Percentiles rank a stretch among this genome's conserved stretches.
These are phyloP conservation scores for Diplolepis rosae DNA, from an alignment of 2,888 invertebrate species.

Conservation along the genomic window DNA sequence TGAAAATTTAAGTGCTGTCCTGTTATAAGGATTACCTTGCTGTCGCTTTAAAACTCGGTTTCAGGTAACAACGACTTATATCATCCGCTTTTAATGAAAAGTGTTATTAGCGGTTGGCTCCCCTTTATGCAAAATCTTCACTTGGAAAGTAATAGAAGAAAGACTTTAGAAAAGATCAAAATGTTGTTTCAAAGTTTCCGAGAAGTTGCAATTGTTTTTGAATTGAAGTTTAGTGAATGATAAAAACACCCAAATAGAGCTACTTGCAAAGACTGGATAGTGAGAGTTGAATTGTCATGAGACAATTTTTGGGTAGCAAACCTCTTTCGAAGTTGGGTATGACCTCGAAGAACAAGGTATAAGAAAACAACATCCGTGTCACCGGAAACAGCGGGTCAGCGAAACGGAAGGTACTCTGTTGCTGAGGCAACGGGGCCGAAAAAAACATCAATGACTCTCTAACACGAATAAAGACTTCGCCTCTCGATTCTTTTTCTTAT, in stretches of 20 bases:
- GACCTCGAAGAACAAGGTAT: slow-evolving; percentile 47
- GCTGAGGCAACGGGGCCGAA: slow-evolving; percentile 65
- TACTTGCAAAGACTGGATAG: not conserved
- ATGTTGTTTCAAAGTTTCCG: not conserved
- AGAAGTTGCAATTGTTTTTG: not conserved
- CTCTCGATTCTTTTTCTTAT: slow-evolving; percentile 33
- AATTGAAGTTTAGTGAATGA: not conserved
- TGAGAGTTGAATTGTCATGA: not conserved
- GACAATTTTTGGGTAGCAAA: not conserved
- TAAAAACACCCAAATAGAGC: too few relatives aligned
- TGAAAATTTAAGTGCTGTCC: slow-evolving; percentile 46
- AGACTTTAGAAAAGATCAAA: not conserved
- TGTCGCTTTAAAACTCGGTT: slow-evolving; percentile 44
- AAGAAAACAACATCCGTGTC: slow-evolving; percentile 60
- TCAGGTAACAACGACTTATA: slow-evolving; percentile 36
- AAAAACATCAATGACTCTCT: slow-evolving; percentile 53
- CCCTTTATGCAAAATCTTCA: not conserved
- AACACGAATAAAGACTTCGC: slow-evolving; percentile 45
- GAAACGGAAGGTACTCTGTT: slow-evolving; percentile 68
- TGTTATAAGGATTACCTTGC: slow-evolving; percentile 39
- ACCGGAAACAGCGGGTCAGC: slow-evolving; percentile 67
- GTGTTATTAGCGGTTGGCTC: not conserved
- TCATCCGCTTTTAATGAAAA: not conserved
- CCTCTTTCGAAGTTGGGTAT: slow-evolving; percentile 30
- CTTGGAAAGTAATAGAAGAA: not conserved